Evolutionary conservation across 1,140 invertebrate genomes (phyloP).

Genomic region (Apis cerana): DNA sequence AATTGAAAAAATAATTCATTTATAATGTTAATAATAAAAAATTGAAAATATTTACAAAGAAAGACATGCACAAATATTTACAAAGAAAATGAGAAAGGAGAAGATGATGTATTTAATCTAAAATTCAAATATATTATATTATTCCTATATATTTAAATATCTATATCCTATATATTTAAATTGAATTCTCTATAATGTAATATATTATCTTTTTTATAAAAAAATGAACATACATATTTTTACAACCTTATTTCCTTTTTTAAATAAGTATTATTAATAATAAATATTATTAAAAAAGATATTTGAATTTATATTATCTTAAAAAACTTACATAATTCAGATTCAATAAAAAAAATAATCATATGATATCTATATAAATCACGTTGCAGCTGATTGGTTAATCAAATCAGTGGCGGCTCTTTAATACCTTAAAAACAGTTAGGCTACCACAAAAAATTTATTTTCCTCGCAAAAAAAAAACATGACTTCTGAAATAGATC

Average conservation of each 20-base stretch:
- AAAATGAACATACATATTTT: not conserved
- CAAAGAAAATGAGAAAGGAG: too few relatives aligned
- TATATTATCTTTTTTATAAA: constrained; percentile 4
- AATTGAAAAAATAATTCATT: not conserved
- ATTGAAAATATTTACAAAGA: not conserved
- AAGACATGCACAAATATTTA: too few relatives aligned
- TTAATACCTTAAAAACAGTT: not conserved
- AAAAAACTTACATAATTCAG: not conserved
- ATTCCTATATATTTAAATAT: not conserved
- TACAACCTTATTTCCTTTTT: not conserved
- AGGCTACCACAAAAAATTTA: too few relatives aligned
- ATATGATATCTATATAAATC: not conserved
- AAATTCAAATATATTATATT: not conserved
- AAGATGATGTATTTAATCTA: not conserved
- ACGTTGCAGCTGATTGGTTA: constrained; percentile 13
- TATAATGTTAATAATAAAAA: not conserved
- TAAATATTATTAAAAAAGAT: not conserved
- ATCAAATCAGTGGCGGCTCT: constrained; percentile 7
- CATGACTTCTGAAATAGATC: constrained; percentile 21
- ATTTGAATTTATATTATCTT: not conserved
- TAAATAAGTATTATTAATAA: not conserved
- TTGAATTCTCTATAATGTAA: not conserved
- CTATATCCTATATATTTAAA: not conserved
- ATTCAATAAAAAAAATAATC: not conserved
- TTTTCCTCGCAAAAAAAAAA: not conserved